Conservation (phyloP, 2,113 vertebrate genomes). For the Haemorhous mexicanus region DNA sequence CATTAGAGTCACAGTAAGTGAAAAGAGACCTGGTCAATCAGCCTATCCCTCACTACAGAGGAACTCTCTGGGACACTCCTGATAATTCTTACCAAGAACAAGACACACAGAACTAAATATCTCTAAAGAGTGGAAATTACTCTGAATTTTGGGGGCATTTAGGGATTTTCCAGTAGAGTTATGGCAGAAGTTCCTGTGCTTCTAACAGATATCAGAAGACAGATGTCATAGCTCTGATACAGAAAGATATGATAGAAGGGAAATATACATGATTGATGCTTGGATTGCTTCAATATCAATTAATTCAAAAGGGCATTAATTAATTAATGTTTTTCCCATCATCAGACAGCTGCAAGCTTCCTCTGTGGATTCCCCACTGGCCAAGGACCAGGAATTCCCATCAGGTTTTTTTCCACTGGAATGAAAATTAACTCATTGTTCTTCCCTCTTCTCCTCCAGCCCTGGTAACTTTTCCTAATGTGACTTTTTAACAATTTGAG, state of each 20-base stretch:
- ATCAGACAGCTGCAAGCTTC: not conserved
- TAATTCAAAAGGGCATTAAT: not conserved
- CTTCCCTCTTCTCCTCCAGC: not conserved
- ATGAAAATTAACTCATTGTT: not conserved
- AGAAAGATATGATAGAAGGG: not conserved
- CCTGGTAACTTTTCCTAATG: not conserved
- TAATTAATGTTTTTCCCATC: not conserved
- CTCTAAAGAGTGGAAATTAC: not conserved
- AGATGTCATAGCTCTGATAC: not conserved
- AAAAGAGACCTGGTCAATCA: not conserved
- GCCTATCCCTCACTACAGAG: not conserved
- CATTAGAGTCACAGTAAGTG: not conserved
- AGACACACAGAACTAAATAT: not conserved
- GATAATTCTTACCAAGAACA: not conserved
- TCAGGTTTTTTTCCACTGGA: not conserved
- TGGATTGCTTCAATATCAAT: not conserved
- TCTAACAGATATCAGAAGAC: not conserved
- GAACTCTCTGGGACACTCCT: not conserved
- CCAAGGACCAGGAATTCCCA: not conserved
- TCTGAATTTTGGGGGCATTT: not conserved
- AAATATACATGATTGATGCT: not conserved
- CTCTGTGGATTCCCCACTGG: not conserved
- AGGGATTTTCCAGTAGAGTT: not conserved
- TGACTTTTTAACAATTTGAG: not conserved
- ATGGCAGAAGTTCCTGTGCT: not conserved